Evolutionary conservation across 2,113 vertebrate species (phyloP).

Genomic region (Aspiorhynchus laticeps): DNA sequence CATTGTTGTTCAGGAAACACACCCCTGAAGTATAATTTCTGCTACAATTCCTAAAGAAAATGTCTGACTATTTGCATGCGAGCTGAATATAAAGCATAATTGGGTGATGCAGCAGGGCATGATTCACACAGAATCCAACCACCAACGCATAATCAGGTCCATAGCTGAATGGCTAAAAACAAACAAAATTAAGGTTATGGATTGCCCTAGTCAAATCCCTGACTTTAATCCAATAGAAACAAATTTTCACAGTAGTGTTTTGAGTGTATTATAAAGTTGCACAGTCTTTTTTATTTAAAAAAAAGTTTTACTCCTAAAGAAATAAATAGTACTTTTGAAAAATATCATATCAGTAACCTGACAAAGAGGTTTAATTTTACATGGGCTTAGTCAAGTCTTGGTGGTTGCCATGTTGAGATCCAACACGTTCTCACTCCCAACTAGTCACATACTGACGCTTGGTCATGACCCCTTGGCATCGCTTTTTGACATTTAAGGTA

Average conservation of each 20-base stretch:
- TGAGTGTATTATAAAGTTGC: neutral
- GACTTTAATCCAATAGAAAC: neutral
- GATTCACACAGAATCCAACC: neutral
- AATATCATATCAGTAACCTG: neutral
- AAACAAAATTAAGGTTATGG: neutral
- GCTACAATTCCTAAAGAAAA: neutral
- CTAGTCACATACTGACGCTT: too few species aligned
- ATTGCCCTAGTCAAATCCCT: neutral
- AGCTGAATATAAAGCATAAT: neutral
- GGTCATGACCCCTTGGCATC: too few species aligned
- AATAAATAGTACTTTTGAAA: neutral
- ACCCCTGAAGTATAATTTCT: neutral
- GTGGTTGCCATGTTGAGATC: neutral
- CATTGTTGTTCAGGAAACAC: too few species aligned
- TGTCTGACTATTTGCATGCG: neutral
- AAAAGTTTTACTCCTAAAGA: neutral
- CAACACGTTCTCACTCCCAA: too few species aligned
- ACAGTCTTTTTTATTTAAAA: neutral
- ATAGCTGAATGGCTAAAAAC: neutral
- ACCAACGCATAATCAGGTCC: neutral
- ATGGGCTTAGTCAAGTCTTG: neutral
- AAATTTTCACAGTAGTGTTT: neutral
- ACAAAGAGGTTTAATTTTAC: neutral
- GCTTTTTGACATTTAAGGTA: too few species aligned
- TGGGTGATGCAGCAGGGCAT: neutral